A percentile compares a stretch with the other conserved stretches of the same genome.
These are phyloP conservation scores for Xanthia icteritia DNA, from an alignment of 2,888 invertebrate genomes.

Conservation along the genomic window DNA sequence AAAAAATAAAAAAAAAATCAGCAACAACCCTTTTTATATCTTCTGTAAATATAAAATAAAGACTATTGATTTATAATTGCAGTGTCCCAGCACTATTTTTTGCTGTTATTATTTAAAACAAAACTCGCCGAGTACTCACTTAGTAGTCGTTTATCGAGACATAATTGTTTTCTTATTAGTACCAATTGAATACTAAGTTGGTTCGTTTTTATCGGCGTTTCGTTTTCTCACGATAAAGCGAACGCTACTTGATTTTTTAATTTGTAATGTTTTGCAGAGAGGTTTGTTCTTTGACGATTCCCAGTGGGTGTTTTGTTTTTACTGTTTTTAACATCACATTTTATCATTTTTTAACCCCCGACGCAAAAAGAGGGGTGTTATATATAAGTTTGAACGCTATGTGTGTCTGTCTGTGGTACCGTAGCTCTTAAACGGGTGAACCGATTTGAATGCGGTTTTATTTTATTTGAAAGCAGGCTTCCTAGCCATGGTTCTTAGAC, in stretches of 20 bases:
- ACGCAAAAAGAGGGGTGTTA: too few relatives aligned
- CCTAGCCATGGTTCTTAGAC: too few relatives aligned
- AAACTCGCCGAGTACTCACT: constrained; percentile 48
- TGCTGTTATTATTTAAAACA: constrained; percentile 48
- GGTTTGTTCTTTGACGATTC: constrained; percentile 1
- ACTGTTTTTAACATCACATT: too few relatives aligned
- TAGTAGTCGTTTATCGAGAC: constrained; percentile 51
- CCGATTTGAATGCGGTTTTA: too few relatives aligned
- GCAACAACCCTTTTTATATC: not conserved
- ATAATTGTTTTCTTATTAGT: constrained; percentile 68
- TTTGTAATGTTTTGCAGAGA: constrained; percentile 25
- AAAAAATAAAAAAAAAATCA: not conserved
- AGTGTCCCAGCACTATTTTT: constrained; percentile 36
- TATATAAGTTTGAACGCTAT: too few relatives aligned
- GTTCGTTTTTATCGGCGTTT: constrained; percentile 40
- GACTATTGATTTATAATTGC: constrained; percentile 32
- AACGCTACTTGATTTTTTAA: constrained; percentile 45
- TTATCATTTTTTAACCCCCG: too few relatives aligned
- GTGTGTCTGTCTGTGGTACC: too few relatives aligned
- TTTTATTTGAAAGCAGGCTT: too few relatives aligned
- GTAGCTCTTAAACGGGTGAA: too few relatives aligned
- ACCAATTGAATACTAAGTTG: constrained; percentile 62
- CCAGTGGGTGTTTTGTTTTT: constrained; percentile 6
- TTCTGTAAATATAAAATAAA: constrained; percentile 4
- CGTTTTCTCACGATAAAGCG: constrained; percentile 58